These are phyloP conservation scores for Pristionchus mayeri DNA, from an alignment of 2,888 invertebrate species.

Conservation along the genomic window DNA sequence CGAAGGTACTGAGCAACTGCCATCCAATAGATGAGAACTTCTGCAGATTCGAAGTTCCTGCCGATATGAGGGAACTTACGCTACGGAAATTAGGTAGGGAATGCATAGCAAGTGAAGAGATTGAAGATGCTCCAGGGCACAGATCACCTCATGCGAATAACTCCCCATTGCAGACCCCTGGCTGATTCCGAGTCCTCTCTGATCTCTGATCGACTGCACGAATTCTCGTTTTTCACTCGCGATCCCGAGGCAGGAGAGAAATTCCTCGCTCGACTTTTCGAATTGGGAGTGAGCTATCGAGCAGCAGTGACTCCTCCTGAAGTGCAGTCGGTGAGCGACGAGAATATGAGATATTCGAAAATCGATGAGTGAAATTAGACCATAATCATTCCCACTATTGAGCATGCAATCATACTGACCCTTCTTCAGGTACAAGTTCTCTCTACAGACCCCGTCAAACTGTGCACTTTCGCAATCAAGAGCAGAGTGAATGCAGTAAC, in stretches of 20 bases:
- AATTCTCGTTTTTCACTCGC: neutral
- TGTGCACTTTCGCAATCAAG: neutral
- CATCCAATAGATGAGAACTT: neutral
- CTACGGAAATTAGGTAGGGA: slow-evolving; percentile 7
- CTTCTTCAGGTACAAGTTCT: neutral
- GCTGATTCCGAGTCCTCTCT: neutral
- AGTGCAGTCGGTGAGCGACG: neutral
- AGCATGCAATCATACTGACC: too few relatives aligned
- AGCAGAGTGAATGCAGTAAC: slow-evolving; percentile 33
- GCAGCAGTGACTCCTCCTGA: slow-evolving; percentile 3
- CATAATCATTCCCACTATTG: too few relatives aligned
- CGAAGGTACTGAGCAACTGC: neutral
- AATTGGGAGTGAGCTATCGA: slow-evolving; percentile 29
- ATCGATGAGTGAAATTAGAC: too few relatives aligned
- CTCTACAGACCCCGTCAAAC: neutral
- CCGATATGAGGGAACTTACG: slow-evolving; percentile 30
- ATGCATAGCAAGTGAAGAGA: neutral
- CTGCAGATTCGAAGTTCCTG: slow-evolving; percentile 15
- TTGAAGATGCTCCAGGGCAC: too few relatives aligned
- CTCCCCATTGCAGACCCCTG: neutral
- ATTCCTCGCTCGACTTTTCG: slow-evolving; percentile 38
- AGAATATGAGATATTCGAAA: too few relatives aligned
- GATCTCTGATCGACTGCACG: neutral
- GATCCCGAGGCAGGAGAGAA: slow-evolving; percentile 13
- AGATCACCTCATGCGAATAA: too few relatives aligned